A percentile compares a stretch with the other conserved stretches of the same genome.
Evolutionary conservation across 2,113 vertebrate species (phyloP).

Genomic region (Dinomys branickii): DNA sequence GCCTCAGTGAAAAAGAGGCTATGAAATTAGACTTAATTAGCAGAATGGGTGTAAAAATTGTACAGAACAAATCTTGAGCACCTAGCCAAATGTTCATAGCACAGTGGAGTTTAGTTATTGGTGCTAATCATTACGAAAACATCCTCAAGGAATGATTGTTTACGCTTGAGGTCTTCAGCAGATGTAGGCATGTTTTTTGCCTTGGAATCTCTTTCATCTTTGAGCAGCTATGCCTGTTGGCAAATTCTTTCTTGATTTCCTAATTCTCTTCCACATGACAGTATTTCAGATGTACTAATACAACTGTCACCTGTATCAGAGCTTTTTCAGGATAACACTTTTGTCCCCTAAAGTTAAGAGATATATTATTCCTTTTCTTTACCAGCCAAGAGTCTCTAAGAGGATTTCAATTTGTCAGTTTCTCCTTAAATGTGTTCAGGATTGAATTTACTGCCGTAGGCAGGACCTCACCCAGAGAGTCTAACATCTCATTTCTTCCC

Average conservation of each 20-base stretch:
- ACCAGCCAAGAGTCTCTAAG: neutral
- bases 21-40: neutral
- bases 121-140: neutral
- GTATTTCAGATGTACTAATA: neutral
- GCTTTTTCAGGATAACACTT: neutral
- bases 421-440: neutral
- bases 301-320: neutral
- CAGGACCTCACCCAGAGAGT: neutral
- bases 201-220: neutral
- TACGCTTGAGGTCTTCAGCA: neutral
- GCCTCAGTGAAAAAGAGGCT: neutral
- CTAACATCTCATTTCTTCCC: neutral
- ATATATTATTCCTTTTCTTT: neutral
- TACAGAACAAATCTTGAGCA: neutral
- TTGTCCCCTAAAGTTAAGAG: neutral
- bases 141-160: neutral
- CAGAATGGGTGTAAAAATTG: neutral
- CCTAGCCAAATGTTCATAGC: neutral
- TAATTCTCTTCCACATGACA: neutral
- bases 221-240: neutral
- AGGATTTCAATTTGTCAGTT: neutral
- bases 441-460: neutral
- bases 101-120: neutral
- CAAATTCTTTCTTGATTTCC: conserved; percentile 31
- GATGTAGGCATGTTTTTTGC: neutral